Evolutionary conservation across 2,797 vertebrate species (phyloP), one percentile per base, ranked within the genome.

Genomic region (Ceryle rudis): DNA sequence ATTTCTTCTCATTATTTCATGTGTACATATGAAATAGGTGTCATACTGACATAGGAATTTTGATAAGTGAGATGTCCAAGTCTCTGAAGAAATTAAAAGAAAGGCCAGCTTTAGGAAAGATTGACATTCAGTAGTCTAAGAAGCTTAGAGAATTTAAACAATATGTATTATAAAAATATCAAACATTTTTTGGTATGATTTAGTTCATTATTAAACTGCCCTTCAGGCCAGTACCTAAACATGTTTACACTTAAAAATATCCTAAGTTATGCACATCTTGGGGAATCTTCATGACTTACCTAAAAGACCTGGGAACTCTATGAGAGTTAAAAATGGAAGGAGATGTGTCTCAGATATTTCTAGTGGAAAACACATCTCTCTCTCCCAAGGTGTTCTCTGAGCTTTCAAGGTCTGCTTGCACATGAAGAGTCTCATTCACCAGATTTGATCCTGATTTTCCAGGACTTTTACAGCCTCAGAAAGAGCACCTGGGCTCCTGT

Each of bases 301-400:
- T 41, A 42, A 21, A 4, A 55, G 35, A 69, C 15, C n/a, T 80
- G 42, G 77, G 58, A 65, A 66, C 81, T 23, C 17, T 46, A 14
- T 4, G 29, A 54, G 42, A 28, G 11, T 35, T 1, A 41, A 82
- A 75, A 37, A 11, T 16, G 9, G 14, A 18, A 62, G 29, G 65
- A 29, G 5, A 15, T 3, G 0, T 11, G 2, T 39, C 11, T 70
- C 41, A 23, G 19, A 4, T 21, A 18, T 69, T 86, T 31, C 37
- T n/a, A 21, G 3, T 13, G 35, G n/a, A 46, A 41, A 86, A 20
- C 47, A 11, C 0, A 0, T 18, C 6, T 26, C 17, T 35, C 22
- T 29, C 16, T 83, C 35, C 6, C 25, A 35, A 26, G 33, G 12
- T 47, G 31, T 42, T 57, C 49, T n/a, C 57, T 69, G 41, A 71